A percentile compares a stretch with the other conserved stretches of the same genome.
Evolutionary conservation across 2,797 vertebrate species (phyloP).

Genomic region (Cetoscarus ocellatus): DNA sequence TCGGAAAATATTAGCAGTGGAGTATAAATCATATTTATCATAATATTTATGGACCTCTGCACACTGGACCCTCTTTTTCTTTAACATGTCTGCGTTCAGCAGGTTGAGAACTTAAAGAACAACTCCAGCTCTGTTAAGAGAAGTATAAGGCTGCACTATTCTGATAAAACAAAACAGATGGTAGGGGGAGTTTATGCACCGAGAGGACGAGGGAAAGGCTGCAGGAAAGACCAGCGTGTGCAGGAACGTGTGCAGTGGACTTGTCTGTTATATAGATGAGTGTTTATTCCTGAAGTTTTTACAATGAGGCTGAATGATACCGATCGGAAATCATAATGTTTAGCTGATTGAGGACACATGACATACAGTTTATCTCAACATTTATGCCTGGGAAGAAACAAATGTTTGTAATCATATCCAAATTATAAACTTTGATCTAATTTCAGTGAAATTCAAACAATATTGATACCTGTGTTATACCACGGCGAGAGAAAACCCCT

Average conservation of each 20-base stretch:
- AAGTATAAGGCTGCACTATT: conserved; percentile 67
- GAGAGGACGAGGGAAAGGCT: conserved; percentile 37
- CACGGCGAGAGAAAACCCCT: too few relatives aligned
- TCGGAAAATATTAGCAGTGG: conserved; percentile 83
- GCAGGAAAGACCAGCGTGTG: conserved; percentile 25
- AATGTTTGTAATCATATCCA: too few relatives aligned
- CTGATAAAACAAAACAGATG: conserved; percentile 80
- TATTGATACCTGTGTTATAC: too few relatives aligned
- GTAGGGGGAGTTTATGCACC: conserved; percentile 52
- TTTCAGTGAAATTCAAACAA: too few relatives aligned
- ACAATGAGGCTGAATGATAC: not conserved
- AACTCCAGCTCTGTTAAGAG: conserved; percentile 53
- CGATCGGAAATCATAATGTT: too few relatives aligned
- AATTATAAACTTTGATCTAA: too few relatives aligned
- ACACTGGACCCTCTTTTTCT: conserved; percentile 56
- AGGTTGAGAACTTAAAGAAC: conserved; percentile 42
- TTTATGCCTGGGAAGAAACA: too few relatives aligned
- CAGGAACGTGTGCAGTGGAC: conserved; percentile 6
- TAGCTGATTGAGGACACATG: too few relatives aligned
- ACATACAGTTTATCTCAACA: too few relatives aligned
- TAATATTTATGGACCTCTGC: conserved; percentile 71
- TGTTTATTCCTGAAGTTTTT: not conserved
- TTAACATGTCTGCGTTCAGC: conserved; percentile 36
- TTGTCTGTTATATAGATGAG: conserved; percentile 5
- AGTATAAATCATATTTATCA: conserved; percentile 80